phyloP scores from a whole-genome alignment of 1,140 invertebrate genomes.

The Calephelis nemesis region DNA sequence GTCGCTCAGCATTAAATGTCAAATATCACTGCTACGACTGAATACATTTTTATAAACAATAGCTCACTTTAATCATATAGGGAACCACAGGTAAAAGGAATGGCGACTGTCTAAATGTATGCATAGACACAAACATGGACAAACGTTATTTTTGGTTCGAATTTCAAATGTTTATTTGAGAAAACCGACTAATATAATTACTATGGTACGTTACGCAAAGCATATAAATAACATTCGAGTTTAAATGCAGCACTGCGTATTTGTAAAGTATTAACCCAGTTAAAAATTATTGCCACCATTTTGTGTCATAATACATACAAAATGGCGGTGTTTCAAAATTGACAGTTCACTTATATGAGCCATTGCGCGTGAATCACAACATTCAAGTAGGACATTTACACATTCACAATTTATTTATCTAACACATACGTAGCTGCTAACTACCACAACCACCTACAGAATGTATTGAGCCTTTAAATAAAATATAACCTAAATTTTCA shows the following conservation, averaged over 20 bases:
- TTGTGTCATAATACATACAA: neutral
- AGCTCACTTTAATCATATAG: too few species aligned
- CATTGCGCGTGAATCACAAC: neutral
- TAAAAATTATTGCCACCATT: neutral
- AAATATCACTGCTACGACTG: neutral
- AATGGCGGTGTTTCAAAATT: neutral
- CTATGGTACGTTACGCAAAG: too few species aligned
- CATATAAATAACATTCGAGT: too few species aligned
- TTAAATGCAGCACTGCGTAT: too few species aligned
- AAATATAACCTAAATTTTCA: slow-evolving; percentile 1
- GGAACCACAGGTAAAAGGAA: too few species aligned
- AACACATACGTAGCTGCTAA: slow-evolving; percentile 11
- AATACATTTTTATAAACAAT: neutral
- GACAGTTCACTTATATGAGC: neutral
- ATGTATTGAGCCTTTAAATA: slow-evolving; percentile 12
- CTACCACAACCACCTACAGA: slow-evolving; percentile 14
- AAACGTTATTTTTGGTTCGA: too few species aligned
- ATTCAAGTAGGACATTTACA: neutral
- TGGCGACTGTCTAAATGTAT: too few species aligned
- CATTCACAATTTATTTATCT: slow-evolving; percentile 2
- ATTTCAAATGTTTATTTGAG: too few species aligned
- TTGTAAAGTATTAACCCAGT: too few species aligned
- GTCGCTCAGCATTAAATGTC: neutral
- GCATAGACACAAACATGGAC: too few species aligned
- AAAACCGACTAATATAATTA: too few species aligned